phyloP scores from a whole-genome alignment of 2,888 invertebrate species.

The Trachelus tabidus region DNA sequence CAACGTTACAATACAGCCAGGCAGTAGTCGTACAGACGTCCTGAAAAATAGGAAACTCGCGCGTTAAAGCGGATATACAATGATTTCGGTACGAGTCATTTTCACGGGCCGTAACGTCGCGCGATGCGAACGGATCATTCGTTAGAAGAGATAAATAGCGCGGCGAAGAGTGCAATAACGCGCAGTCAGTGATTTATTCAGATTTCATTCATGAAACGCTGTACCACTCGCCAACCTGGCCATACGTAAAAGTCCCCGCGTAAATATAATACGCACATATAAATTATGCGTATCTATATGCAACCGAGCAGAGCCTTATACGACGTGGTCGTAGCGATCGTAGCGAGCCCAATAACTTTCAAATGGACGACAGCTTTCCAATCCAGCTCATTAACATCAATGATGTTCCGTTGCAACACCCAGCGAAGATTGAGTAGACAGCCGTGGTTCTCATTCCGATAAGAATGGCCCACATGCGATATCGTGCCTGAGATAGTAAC shows the following conservation, averaged over 20 bases:
- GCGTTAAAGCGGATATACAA: not conserved
- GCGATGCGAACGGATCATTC: not conserved
- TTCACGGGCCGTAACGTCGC: not conserved
- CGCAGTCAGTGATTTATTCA: slow-evolving; percentile 41
- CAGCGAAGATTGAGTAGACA: not conserved
- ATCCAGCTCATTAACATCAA: slow-evolving; percentile 59
- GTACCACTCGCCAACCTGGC: slow-evolving; percentile 3
- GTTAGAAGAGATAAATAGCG: not conserved
- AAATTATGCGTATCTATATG: not conserved
- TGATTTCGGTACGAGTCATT: not conserved
- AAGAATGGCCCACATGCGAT: not conserved
- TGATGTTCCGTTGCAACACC: slow-evolving; percentile 46
- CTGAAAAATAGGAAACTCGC: not conserved
- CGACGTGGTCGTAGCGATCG: slow-evolving; percentile 10
- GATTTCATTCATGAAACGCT: slow-evolving; percentile 52
- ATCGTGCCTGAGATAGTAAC: not conserved
- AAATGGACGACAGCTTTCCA: slow-evolving; percentile 56
- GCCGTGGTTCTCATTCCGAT: not conserved
- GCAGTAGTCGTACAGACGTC: not conserved
- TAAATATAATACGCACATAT: not conserved
- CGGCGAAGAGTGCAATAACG: slow-evolving; percentile 34
- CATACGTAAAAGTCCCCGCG: not conserved
- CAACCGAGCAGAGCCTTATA: slow-evolving; percentile 8
- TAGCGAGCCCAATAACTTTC: slow-evolving; percentile 49
- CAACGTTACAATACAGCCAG: not conserved